Evolutionary conservation across 1,140 invertebrate species (phyloP), one percentile per base, ranked within the genome.

Genomic region (Oreohelix idahoensis): DNA sequence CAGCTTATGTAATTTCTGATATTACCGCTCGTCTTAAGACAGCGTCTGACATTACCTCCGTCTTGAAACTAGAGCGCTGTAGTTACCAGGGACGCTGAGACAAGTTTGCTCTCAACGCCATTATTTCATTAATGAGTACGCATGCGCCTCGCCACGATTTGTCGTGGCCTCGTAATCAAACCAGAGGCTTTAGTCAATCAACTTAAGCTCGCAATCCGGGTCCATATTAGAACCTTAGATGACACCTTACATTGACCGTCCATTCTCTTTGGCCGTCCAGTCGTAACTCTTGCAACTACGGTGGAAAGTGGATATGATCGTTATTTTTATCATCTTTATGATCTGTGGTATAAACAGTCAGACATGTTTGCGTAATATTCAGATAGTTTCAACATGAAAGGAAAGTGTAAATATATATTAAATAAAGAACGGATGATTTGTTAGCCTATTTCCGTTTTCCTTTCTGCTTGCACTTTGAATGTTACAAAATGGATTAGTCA

Each of bases 111-210:
- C 39, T 42, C 36, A 38, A 42, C 71, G 71, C 71, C 71, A 73
- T 76, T 45, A 76, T 76, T 76, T 76, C 45, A 76, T 76, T 76
- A 76, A 51, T 35, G 39, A 49, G 45, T 35, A 45, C 42, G 74
- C 74, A 51, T 76, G 74, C 42, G 42, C 45, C 74, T n/a, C 29
- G 74, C 74, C 42, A 76, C 74, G 74, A 76, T 76, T 76, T 76
- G 38, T 53, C 74, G 13, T 35, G 74, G 39, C 42, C 74, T 51
- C 45, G 74, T 76, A 76, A 76, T 76, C 39, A 76, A 76, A 76
- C 74, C 74, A 76, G 74, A 76, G 74, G 32, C 74, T 45, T 76
- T 13, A 35, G 74, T 35, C 29, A 76, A 49, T 76, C 45, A 76
- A 76, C 74, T 76, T 29, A 58, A 58, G n/a, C 29, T 76, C 74